These are phyloP conservation scores for Anser cygnoides DNA, from an alignment of 2,113 vertebrate genomes.

Conservation along the genomic window DNA sequence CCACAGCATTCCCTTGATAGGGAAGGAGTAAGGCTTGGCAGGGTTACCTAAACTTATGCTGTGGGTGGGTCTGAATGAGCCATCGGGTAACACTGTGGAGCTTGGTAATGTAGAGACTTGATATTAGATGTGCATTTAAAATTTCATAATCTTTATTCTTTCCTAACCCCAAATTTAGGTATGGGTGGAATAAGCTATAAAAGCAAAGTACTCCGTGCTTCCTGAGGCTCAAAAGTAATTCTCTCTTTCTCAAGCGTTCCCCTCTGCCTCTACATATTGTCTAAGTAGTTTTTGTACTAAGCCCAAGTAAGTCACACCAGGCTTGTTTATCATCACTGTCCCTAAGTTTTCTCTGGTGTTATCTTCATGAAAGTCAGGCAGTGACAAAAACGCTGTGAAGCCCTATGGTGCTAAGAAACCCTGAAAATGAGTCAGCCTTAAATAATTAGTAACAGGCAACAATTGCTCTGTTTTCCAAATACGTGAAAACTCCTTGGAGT, in stretches of 20 bases:
- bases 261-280: not conserved
- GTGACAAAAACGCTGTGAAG: not conserved
- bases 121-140: not conserved
- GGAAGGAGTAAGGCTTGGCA: not conserved
- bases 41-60: not conserved
- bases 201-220: not conserved
- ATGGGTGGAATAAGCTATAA: not conserved
- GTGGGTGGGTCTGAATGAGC: not conserved
- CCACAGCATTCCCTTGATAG: not conserved
- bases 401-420: slow-evolving; percentile 3
- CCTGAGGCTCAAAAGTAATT: not conserved
- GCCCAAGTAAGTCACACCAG: not conserved
- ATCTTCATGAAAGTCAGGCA: slow-evolving; percentile 11
- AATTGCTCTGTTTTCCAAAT: slow-evolving; percentile 31
- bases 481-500: slow-evolving; percentile 41
- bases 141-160: not conserved
- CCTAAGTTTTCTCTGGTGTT: not conserved
- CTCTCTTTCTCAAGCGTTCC: not conserved
- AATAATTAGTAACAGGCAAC: slow-evolving; percentile 26
- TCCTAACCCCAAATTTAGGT: not conserved
- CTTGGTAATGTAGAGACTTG: not conserved
- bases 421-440: slow-evolving; percentile 35
- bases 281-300: not conserved
- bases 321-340: slow-evolving; percentile 30
- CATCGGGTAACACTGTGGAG: not conserved